Evolutionary conservation across 2,797 vertebrate genomes (phyloP).

Genomic region (Anomalospiza imberbis): DNA sequence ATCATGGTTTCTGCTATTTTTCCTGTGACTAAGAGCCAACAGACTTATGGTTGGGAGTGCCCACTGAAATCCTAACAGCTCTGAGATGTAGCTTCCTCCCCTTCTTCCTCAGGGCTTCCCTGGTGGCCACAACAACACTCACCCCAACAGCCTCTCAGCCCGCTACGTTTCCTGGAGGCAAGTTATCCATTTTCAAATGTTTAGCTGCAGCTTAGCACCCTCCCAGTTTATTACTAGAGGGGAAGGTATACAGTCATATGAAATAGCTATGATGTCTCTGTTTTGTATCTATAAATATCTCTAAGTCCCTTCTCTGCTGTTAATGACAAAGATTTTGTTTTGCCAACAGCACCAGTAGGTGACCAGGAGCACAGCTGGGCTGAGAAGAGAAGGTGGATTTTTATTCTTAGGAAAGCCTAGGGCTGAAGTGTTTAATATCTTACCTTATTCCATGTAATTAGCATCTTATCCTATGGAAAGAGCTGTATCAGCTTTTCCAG

Average conservation of each 20-base stretch:
- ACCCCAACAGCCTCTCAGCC: no score
- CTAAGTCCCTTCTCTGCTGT: neutral
- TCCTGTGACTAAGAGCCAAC: neutral
- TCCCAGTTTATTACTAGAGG: neutral
- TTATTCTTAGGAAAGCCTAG: neutral
- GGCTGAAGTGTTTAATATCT: neutral
- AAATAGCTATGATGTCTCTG: neutral
- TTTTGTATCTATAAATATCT: neutral
- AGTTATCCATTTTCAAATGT: neutral
- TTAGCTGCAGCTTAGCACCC: neutral
- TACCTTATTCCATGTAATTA: neutral
- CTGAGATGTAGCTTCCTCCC: rapidly evolving
- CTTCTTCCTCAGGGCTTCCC: neutral
- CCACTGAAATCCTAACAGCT: neutral
- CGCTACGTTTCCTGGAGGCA: neutral
- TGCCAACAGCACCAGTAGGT: rapidly evolving
- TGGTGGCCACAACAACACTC: neutral
- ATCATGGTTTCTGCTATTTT: neutral
- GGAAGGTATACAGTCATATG: neutral
- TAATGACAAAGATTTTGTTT: neutral
- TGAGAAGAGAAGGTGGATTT: neutral
- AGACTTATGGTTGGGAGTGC: neutral
- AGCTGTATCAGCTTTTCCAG: neutral
- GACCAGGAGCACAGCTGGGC: neutral
- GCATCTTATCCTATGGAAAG: neutral